Conservation (phyloP, 2,888 invertebrate genomes). For the Tachina grossa region DNA sequence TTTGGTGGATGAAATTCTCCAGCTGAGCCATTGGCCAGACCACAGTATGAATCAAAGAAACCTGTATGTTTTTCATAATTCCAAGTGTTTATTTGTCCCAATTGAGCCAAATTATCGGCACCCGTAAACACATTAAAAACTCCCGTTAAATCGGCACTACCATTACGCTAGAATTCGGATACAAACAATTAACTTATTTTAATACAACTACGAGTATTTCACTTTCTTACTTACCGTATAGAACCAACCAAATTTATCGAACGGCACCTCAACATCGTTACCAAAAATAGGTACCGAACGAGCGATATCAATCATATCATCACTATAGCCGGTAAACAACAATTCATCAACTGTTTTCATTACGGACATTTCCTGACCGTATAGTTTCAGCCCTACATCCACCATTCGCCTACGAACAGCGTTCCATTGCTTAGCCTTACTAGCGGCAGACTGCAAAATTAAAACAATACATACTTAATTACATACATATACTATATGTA, state of each 20-base stretch:
- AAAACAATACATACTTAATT: background rate
- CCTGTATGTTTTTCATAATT: conserved; percentile 86
- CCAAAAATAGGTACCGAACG: conserved; percentile 85
- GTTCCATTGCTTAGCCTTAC: conserved; percentile 85
- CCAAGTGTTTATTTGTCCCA: conserved; percentile 90
- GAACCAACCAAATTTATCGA: conserved; percentile 94
- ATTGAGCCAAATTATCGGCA: conserved; percentile 84
- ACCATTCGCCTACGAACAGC: conserved; percentile 85
- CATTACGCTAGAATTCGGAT: conserved; percentile 87
- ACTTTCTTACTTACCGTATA: conserved; percentile 84
- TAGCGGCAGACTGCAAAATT: conserved; percentile 83
- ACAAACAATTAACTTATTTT: background rate
- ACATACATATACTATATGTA: background rate
- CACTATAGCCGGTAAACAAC: conserved; percentile 91
- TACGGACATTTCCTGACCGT: conserved; percentile 85
- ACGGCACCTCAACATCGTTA: conserved; percentile 85
- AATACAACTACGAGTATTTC: background rate
- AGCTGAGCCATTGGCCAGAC: conserved; percentile 87
- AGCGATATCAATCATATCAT: conserved; percentile 88
- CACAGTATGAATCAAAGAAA: conserved; percentile 85
- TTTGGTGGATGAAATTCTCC: conserved; percentile 91
- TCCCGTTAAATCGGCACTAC: conserved; percentile 89
- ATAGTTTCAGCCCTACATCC: conserved; percentile 85
- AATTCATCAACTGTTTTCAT: conserved; percentile 87
- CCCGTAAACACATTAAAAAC: conserved; percentile 91